phyloP scores from a whole-genome alignment of 2,888 invertebrate genomes.

The Mesorhabditis sp. region DNA sequence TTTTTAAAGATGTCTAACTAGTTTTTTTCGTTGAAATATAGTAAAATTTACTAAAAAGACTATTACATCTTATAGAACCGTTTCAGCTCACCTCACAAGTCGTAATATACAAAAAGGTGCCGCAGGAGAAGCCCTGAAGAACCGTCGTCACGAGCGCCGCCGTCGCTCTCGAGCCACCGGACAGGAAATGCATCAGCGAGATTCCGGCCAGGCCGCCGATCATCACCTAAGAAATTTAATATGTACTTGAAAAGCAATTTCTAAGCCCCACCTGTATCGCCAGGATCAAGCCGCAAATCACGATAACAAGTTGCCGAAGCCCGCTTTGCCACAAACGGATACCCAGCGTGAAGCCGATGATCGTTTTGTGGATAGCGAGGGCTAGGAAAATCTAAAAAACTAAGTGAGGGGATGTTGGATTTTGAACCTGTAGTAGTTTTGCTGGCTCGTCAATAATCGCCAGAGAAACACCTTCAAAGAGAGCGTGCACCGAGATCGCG shows the following conservation, averaged over 20 bases:
- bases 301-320: slow-evolving; percentile 22
- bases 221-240: slow-evolving; percentile 63
- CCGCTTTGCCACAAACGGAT: slow-evolving; percentile 57
- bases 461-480: slow-evolving; percentile 67
- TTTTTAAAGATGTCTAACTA: too few relatives aligned
- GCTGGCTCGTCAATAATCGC: slow-evolving; percentile 62
- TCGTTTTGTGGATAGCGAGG: slow-evolving; percentile 65
- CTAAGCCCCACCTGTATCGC: slow-evolving; percentile 24
- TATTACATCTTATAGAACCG: neutral
- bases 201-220: slow-evolving; percentile 68
- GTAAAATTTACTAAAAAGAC: too few relatives aligned
- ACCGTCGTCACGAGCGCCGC: slow-evolving; percentile 42
- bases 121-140: slow-evolving; percentile 71
- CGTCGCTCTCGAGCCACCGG: slow-evolving; percentile 63
- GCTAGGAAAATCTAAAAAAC: slow-evolving; percentile 63
- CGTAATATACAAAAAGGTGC: slow-evolving; percentile 89
- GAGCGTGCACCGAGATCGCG: slow-evolving; percentile 66
- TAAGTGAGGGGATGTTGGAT: neutral
- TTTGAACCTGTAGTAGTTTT: slow-evolving; percentile 44
- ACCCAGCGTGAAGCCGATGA: slow-evolving; percentile 66
- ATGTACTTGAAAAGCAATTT: slow-evolving; percentile 44
- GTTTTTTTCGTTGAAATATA: too few relatives aligned
- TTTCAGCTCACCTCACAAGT: slow-evolving; percentile 74
- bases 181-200: slow-evolving; percentile 57
- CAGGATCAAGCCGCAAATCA: slow-evolving; percentile 22